These are phyloP conservation scores for Sternotherus odoratus DNA, from an alignment of 2,797 vertebrate genomes.

Conservation along the genomic window DNA sequence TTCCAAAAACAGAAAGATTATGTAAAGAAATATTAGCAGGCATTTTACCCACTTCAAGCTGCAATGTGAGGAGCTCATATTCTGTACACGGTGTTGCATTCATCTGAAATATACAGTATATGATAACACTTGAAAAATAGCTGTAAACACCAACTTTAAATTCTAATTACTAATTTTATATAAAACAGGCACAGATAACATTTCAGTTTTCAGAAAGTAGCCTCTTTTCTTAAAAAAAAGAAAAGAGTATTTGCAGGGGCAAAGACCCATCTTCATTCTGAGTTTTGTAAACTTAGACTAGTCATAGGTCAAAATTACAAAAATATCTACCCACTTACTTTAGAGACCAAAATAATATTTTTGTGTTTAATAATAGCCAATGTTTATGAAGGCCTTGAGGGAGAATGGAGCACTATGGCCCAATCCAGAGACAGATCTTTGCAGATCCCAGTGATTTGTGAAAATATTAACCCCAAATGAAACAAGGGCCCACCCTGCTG, in stretches of 20 bases:
- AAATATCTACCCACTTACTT: not conserved
- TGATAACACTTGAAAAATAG: not conserved
- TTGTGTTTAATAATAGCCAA: not conserved
- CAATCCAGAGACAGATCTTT: too few species aligned
- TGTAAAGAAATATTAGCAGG: not conserved
- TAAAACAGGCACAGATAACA: not conserved
- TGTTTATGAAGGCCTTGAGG: too few species aligned
- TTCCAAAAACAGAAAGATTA: not conserved
- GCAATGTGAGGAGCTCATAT: not conserved
- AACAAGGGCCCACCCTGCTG: too few species aligned
- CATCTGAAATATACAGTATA: not conserved
- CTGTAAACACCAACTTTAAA: not conserved
- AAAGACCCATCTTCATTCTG: not conserved
- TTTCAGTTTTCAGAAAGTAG: not conserved
- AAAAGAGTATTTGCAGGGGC: not conserved
- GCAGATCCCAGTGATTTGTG: too few species aligned
- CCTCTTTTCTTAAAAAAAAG: not conserved
- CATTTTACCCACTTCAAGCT: not conserved
- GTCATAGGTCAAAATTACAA: not conserved
- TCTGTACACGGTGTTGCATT: rapidly evolving
- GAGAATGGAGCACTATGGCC: too few species aligned
- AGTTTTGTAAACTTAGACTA: too few species aligned
- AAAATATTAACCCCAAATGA: too few species aligned
- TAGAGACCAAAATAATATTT: not conserved
- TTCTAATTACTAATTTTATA: not conserved